phyloP scores from a whole-genome alignment of 1,140 invertebrate species.

The Nylanderia fulva region DNA sequence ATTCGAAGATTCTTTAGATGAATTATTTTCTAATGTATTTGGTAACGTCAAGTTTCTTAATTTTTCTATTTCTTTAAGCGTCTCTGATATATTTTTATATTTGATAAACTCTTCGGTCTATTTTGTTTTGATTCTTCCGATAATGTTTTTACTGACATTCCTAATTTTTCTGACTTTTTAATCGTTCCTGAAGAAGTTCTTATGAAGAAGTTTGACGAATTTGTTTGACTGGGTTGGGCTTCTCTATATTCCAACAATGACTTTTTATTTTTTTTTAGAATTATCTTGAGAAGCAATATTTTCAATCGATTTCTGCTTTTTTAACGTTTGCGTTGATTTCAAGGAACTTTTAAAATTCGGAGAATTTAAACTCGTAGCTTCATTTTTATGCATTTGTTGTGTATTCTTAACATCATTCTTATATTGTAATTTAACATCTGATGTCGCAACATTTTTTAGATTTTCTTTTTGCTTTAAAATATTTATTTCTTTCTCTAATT shows the following conservation, averaged over 20 bases:
- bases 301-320: neutral
- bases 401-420: neutral
- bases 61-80: slow-evolving; percentile 5
- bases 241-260: neutral
- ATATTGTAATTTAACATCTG: neutral
- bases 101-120: neutral
- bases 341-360: neutral
- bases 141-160: neutral
- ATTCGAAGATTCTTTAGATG: neutral
- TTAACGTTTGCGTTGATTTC: neutral
- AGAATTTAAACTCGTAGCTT: neutral
- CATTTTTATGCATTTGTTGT: neutral
- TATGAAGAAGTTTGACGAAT: neutral
- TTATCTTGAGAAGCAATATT: neutral
- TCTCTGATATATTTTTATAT: neutral
- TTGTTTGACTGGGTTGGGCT: too few relatives aligned
- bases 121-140: slow-evolving; percentile 4
- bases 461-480: neutral
- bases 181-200: neutral
- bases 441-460: neutral
- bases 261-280: neutral
- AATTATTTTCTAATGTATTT: neutral
- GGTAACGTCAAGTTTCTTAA: neutral
- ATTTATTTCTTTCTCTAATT: neutral
- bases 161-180: neutral